Evolutionary conservation across 2,113 vertebrate genomes (phyloP), one percentile per base, ranked within the genome.

Genomic region (Salvelinus alpinus): DNA sequence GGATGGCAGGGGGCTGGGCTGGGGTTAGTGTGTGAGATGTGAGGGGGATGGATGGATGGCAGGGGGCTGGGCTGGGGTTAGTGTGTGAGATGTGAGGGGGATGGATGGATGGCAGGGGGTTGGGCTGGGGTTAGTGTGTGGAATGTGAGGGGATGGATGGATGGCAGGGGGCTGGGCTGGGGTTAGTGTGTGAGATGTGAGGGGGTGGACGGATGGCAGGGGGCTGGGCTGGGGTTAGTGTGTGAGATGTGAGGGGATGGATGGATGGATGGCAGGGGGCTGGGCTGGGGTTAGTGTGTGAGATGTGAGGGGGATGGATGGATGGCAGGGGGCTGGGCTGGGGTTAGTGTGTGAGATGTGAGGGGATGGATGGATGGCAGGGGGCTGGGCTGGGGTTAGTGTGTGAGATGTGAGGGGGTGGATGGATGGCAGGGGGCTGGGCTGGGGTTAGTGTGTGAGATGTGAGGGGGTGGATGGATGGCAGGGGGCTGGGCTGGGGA

Each of bases 401-500:
- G 1, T 38, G 7, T 64, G 47, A 51, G 62, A 5, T 9, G n/a
- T 60, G 16, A 75, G 71, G 67, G 7, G 34, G 8, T 38, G 34
- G 34, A 38, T 34, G 34, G 34, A 34, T 34, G 1, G 88, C 86
- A 87, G 75, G 85, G n/a, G n/a, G n/a, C n/a, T n/a, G n/a, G n/a
- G n/a, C n/a, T n/a, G n/a, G n/a, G n/a, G n/a, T n/a, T n/a, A n/a
- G n/a, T n/a, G n/a, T n/a, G n/a, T 24, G 24, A 1, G 24, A 24
- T 24, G 24, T 60, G 16, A 75, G 67, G 34, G 6, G 34, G 7
- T 34, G 34, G 34, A 34, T 31, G 31, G 31, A 34, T 34, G 1
- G 88, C 86, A 83, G 85, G 82, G n/a, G n/a, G n/a, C n/a, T n/a
- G 85, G 83, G 86, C 31, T 34, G 31, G 6, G 85, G 71, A 72